Percentiles rank a stretch among this genome's conserved stretches.
phyloP scores from a whole-genome alignment of 2,888 invertebrate genomes.

The Brassicogethes aeneus region DNA sequence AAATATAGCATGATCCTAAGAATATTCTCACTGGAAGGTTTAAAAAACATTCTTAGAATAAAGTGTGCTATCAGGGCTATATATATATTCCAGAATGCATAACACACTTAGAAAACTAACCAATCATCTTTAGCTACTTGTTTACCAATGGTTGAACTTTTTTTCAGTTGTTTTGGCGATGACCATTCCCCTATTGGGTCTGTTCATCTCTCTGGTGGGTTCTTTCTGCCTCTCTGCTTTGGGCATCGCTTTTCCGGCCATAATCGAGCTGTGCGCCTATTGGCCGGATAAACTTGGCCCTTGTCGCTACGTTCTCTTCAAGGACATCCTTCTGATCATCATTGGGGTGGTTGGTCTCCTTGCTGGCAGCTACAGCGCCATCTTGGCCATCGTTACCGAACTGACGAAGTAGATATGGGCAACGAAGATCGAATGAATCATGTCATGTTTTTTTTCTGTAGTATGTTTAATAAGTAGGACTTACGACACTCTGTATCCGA shows the following conservation, averaged over 20 bases:
- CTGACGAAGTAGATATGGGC: too few relatives aligned
- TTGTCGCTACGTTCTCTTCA: constrained; percentile 39
- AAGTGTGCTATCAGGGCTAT: too few relatives aligned
- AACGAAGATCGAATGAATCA: too few relatives aligned
- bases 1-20: too few relatives aligned
- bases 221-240: constrained; percentile 64
- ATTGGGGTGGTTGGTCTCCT: constrained; percentile 46
- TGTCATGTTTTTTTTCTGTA: too few relatives aligned
- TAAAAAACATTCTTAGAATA: too few relatives aligned
- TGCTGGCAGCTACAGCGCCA: constrained; percentile 50
- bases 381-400: constrained; percentile 42
- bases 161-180: constrained; percentile 62
- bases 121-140: too few relatives aligned
- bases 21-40: too few relatives aligned
- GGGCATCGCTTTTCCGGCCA: constrained; percentile 66
- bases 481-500: too few relatives aligned
- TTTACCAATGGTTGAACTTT: constrained; percentile 4
- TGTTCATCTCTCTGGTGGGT: constrained; percentile 70
- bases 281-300: constrained; percentile 54
- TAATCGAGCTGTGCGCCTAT: constrained; percentile 63
- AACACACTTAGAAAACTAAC: too few relatives aligned
- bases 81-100: too few relatives aligned
- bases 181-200: constrained; percentile 58
- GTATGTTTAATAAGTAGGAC: too few relatives aligned
- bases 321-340: constrained; percentile 44